Evolutionary conservation across 2,888 invertebrate genomes (phyloP).

Genomic region (Erpobdella octoculata): DNA sequence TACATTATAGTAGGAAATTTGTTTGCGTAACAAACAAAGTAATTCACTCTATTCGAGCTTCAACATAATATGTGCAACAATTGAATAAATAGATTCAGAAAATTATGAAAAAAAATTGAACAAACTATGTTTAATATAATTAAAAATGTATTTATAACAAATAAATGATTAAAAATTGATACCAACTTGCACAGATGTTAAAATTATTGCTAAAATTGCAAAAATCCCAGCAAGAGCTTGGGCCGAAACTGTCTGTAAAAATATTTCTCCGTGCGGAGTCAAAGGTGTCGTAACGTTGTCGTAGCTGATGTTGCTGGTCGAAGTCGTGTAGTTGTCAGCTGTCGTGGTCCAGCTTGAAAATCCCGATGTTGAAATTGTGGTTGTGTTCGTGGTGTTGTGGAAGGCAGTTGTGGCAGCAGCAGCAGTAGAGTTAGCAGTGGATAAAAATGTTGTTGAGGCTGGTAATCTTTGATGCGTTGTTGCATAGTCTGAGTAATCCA

Average conservation of each 20-base stretch:
- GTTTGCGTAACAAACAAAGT: too few species aligned
- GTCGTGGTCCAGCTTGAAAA: neutral
- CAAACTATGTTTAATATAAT: too few species aligned
- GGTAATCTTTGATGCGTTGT: too few species aligned
- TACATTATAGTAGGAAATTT: too few species aligned
- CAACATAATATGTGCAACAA: too few species aligned
- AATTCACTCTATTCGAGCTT: too few species aligned
- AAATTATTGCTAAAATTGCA: conserved; percentile 59
- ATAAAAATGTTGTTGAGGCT: too few species aligned
- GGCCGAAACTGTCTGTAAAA: conserved; percentile 86
- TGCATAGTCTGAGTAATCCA: too few species aligned
- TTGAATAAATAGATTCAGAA: too few species aligned
- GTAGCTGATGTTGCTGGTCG: neutral
- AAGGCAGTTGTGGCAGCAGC: neutral
- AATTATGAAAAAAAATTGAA: too few species aligned
- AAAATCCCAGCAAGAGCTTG: conserved; percentile 89
- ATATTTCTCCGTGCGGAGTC: conserved; percentile 51
- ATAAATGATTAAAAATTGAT: neutral
- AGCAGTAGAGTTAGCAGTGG: neutral
- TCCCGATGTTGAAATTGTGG: neutral
- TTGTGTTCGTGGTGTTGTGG: neutral
- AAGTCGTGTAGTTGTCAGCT: neutral
- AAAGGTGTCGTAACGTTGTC: neutral
- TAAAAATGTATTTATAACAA: neutral
- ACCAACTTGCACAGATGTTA: conserved; percentile 33